phyloP scores from a whole-genome alignment of 2,797 vertebrate species.

The Diplodus sargus region DNA sequence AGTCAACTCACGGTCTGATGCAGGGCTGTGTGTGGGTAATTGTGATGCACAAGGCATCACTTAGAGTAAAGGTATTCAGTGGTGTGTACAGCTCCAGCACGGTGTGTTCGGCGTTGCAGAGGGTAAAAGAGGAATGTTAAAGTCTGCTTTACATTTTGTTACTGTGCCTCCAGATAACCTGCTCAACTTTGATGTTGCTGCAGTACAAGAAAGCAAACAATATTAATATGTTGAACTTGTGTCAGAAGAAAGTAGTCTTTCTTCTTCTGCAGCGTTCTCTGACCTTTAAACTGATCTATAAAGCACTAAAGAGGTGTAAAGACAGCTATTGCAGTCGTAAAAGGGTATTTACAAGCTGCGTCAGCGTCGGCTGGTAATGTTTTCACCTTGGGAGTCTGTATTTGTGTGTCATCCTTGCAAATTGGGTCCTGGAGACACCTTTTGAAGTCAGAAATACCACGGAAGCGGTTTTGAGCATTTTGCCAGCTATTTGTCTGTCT shows the following conservation, averaged over 20 bases:
- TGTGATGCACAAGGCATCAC: slow-evolving; percentile 78
- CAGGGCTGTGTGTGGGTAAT: slow-evolving; percentile 78
- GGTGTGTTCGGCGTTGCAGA: slow-evolving; percentile 32
- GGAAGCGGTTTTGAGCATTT: no score
- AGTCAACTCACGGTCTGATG: slow-evolving; percentile 77
- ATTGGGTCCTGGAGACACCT: no score
- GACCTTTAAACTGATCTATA: slow-evolving; percentile 18
- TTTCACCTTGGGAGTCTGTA: no score
- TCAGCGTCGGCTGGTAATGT: no score
- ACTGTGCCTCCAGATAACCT: slow-evolving; percentile 28
- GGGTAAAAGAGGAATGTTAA: slow-evolving; percentile 31
- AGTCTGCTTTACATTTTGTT: slow-evolving; percentile 41
- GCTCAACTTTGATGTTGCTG: slow-evolving; percentile 37
- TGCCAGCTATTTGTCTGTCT: no score
- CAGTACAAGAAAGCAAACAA: slow-evolving; percentile 14
- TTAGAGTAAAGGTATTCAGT: slow-evolving; percentile 65
- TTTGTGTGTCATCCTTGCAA: no score
- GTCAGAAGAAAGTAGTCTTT: not conserved
- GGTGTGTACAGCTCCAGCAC: slow-evolving; percentile 27
- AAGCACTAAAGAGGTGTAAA: not conserved
- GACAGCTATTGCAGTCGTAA: not conserved
- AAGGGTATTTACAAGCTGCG: not conserved
- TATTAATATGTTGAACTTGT: slow-evolving; percentile 15
- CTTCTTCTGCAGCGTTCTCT: slow-evolving; percentile 2
- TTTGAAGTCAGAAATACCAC: no score